Evolutionary conservation across 1,140 invertebrate genomes (phyloP).

Genomic region (Antheraea pernyi): DNA sequence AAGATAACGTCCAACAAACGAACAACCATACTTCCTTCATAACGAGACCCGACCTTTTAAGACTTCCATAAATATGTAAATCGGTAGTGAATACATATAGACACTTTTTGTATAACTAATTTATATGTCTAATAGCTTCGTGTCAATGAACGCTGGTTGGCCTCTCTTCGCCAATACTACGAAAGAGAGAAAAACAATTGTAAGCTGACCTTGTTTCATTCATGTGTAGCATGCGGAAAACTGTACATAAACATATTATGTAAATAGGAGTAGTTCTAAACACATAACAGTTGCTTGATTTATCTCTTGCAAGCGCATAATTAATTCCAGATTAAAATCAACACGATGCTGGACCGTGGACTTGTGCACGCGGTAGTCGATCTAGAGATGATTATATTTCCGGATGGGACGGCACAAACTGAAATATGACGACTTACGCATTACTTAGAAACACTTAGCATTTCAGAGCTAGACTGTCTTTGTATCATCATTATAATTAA

Average conservation of each 20-base stretch:
- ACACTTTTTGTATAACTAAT: no score
- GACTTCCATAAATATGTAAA: neutral
- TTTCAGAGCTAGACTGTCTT: no score
- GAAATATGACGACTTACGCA: neutral
- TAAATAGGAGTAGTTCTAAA: neutral
- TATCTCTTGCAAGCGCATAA: neutral
- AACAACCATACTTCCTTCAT: no score
- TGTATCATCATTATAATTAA: no score
- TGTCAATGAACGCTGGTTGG: neutral
- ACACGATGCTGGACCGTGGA: neutral
- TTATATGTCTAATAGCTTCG: neutral
- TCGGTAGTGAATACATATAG: neutral
- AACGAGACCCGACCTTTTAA: no score
- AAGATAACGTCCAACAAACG: no score
- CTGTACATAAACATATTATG: neutral
- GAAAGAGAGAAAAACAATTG: neutral
- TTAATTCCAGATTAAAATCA: neutral
- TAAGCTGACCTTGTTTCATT: conserved; percentile 11
- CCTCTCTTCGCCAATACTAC: neutral
- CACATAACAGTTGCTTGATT: neutral
- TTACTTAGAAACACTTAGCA: neutral
- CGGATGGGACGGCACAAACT: neutral
- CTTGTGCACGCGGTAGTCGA: neutral
- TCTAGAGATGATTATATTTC: neutral
- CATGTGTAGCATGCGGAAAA: neutral